Evolutionary conservation across 2,113 vertebrate species (phyloP).

Genomic region (Ivindomyrus marchei): DNA sequence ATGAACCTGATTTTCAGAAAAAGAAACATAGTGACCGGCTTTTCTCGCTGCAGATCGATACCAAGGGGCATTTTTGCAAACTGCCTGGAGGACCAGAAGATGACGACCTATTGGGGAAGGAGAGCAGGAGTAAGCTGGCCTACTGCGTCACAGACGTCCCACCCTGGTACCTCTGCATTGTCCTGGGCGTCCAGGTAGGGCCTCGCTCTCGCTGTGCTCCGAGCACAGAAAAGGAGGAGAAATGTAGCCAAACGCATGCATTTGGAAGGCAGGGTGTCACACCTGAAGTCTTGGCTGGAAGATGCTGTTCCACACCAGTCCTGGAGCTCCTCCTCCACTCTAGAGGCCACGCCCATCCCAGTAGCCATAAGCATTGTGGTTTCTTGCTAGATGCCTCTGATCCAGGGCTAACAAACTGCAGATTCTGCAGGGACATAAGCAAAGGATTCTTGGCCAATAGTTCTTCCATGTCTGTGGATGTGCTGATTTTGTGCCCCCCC

Average conservation of each 20-base stretch:
- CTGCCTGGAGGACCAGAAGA: constrained; percentile 33
- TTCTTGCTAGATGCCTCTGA: neutral
- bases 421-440: neutral
- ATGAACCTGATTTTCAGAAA: neutral
- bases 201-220: neutral
- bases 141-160: constrained; percentile 76
- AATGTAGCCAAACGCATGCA: neutral
- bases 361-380: neutral
- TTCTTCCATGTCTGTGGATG: neutral
- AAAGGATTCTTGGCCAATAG: neutral
- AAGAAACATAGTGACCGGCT: neutral
- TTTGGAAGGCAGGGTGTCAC: neutral
- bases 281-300: neutral
- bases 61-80: constrained; percentile 44
- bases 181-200: constrained; percentile 83
- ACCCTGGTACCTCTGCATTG: constrained; percentile 87
- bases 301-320: neutral
- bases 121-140: constrained; percentile 51
- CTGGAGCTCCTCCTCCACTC: neutral
- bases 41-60: constrained; percentile 40
- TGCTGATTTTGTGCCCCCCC: neutral
- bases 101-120: constrained; percentile 22
- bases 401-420: neutral
- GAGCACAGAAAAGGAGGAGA: neutral
- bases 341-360: neutral